Percentiles rank a stretch among this genome's conserved stretches.
Conservation (phyloP, 2,888 invertebrate species). For the Scaptomyza cyrtandrae region DNA sequence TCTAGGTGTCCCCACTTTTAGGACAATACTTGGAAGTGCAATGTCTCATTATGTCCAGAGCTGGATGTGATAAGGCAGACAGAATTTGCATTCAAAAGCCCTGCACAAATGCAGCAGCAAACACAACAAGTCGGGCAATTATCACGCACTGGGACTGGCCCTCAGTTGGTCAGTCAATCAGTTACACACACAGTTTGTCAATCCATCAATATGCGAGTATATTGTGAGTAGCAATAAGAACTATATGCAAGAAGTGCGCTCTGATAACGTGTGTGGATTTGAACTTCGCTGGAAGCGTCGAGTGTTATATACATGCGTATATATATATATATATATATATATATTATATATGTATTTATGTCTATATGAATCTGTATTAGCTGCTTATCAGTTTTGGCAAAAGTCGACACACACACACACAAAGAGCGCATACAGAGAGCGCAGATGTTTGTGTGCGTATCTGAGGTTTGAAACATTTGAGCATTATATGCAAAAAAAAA, state of each 20-base stretch:
- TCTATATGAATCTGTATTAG: slow-evolving; percentile 35
- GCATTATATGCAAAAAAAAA: slow-evolving; percentile 50
- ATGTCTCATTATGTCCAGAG: slow-evolving; percentile 38
- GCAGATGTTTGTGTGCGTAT: slow-evolving; percentile 47
- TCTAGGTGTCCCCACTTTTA: slow-evolving; percentile 41
- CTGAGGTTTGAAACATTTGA: slow-evolving; percentile 45
- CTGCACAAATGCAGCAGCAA: slow-evolving; percentile 34
- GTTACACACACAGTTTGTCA: slow-evolving; percentile 28
- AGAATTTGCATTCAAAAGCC: slow-evolving; percentile 38
- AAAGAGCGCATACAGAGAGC: slow-evolving; percentile 9
- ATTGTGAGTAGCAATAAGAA: slow-evolving; percentile 52
- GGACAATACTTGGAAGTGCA: slow-evolving; percentile 49
- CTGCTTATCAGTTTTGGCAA: slow-evolving; percentile 64
- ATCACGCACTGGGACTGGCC: slow-evolving; percentile 43
- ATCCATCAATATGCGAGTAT: slow-evolving; percentile 6
- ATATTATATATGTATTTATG: slow-evolving; percentile 9
- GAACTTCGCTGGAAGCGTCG: slow-evolving; percentile 67
- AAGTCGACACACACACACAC: slow-evolving; percentile 29
- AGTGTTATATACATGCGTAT: slow-evolving; percentile 1
- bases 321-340: slow-evolving; percentile 4
- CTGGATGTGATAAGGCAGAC: slow-evolving; percentile 40
- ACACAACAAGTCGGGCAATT: slow-evolving; percentile 24
- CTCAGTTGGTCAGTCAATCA: slow-evolving; percentile 40
- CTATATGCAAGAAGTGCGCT: slow-evolving; percentile 72
- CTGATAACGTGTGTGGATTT: slow-evolving; percentile 72